These are phyloP conservation scores for Bufotes viridis DNA, from an alignment of 2,797 vertebrate species.

Conservation along the genomic window DNA sequence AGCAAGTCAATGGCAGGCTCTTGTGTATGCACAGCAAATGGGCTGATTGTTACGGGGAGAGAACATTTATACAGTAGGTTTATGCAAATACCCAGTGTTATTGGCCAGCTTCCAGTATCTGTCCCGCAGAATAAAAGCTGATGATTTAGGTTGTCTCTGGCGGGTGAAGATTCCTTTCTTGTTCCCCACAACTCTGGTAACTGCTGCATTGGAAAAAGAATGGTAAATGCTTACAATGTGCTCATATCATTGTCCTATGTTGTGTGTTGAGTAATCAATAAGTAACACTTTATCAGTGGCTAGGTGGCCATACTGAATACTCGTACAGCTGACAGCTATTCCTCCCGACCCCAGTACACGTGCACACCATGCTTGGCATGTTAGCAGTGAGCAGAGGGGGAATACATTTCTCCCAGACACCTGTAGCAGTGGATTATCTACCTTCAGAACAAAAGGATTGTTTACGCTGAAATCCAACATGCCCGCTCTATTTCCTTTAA, in stretches of 20 bases:
- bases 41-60: neutral
- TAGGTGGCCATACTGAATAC: no score
- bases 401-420: no score
- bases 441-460: no score
- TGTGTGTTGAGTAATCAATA: no score
- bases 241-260: neutral
- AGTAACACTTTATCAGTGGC: no score
- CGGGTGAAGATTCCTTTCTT: constrained; percentile 95
- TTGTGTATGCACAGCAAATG: constrained; percentile 12
- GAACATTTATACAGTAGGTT: constrained; percentile 58
- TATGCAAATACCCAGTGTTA: constrained; percentile 76
- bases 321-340: no score
- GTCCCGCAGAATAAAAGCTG: constrained; percentile 87
- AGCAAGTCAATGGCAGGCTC: neutral
- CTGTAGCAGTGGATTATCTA: no score
- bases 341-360: no score
- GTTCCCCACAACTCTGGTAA: constrained; percentile 85
- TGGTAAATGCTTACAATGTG: neutral
- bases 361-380: no score
- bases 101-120: constrained; percentile 95
- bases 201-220: constrained; percentile 69
- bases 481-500: no score
- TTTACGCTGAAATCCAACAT: no score
- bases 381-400: no score
- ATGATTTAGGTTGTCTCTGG: constrained; percentile 90